These are phyloP conservation scores for Malurus elegans DNA, from an alignment of 2,113 vertebrate genomes.

Conservation along the genomic window DNA sequence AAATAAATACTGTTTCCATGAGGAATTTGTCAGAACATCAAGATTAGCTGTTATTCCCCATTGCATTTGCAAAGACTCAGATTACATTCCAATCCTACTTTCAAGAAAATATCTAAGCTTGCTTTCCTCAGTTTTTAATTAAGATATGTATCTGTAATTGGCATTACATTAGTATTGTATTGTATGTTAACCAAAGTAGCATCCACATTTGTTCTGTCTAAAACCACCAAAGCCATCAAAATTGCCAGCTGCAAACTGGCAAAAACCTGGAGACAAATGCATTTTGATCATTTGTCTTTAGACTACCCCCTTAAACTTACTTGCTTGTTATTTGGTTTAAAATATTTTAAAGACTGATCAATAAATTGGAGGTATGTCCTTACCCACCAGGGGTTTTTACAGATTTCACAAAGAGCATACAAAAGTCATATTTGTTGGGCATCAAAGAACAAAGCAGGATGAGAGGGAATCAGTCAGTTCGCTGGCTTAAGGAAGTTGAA, in stretches of 20 bases:
- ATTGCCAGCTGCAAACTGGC: background rate
- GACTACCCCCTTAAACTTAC: background rate
- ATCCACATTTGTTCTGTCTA: background rate
- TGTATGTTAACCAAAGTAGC: background rate
- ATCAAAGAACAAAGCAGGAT: background rate
- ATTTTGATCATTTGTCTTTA: background rate
- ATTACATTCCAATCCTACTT: slow-evolving; percentile 30
- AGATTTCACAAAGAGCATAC: background rate
- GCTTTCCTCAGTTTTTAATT: slow-evolving; percentile 61
- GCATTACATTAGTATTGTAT: background rate
- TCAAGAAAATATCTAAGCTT: slow-evolving; percentile 25
- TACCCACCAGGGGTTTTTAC: background rate
- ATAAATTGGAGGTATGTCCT: background rate
- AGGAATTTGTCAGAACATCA: background rate
- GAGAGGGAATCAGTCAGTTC: background rate
- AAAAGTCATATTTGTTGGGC: background rate
- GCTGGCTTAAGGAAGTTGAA: background rate
- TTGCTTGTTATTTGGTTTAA: background rate
- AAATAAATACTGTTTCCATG: slow-evolving; percentile 12
- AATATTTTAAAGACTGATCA: background rate
- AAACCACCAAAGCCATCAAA: slow-evolving; percentile 16
- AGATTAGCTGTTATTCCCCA: background rate
- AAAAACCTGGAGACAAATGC: background rate
- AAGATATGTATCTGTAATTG: slow-evolving; percentile 58
- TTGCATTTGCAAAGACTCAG: background rate